Base-by-base conservation (phyloP, 2,797 vertebrate genomes). In the Onychomys torridus region DNA sequence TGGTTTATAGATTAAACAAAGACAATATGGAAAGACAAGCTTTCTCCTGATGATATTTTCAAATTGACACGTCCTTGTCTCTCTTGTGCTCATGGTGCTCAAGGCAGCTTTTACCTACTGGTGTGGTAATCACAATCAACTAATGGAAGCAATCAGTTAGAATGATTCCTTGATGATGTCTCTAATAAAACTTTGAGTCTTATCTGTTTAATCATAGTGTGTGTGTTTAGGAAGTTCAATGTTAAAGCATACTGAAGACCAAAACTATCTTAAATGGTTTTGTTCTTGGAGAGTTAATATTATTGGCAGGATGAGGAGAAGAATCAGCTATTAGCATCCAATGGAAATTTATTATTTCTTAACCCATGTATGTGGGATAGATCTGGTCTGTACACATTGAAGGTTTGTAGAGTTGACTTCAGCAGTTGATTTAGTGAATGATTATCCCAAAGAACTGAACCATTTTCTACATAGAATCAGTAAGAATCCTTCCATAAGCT, bases 161-260 rank as follows among this genome's bases (percentile, higher is more conserved):
- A 93, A 92, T 96, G 46, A 91, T 82, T 82, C n/a, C 43, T 89
- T 94, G 77, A 93, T 84, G 32, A 81, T 96, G 59, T n/a, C 16
- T 84, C 81, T 14, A 61, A 10, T 65, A 37, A 90, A 73, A 87
- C 37, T 75, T 92, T 57, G 19, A 40, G 37, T 90, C 8, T 46
- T 46, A 12, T 87, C 61, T 92, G 16, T 40, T 89, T 94, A 69
- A 34, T 90, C 43, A 67, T 23, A 55, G 83, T 34, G 1, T 5
- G 25, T 71, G 16, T 61, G 0, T 61, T 78, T 94, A 34, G n/a
- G 25, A 84, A 46, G 12, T 77, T 29, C 32, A 78, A 5, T 59
- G 46, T 27, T 46, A 85, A 67, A 76, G 13, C 57, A 6, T 37
- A 89, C 27, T 75, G 13, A 90, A 92, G 34, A 52, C 25, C 71